Base-by-base conservation (phyloP, 2,113 vertebrate genomes). In the Sula dactylatra region DNA sequence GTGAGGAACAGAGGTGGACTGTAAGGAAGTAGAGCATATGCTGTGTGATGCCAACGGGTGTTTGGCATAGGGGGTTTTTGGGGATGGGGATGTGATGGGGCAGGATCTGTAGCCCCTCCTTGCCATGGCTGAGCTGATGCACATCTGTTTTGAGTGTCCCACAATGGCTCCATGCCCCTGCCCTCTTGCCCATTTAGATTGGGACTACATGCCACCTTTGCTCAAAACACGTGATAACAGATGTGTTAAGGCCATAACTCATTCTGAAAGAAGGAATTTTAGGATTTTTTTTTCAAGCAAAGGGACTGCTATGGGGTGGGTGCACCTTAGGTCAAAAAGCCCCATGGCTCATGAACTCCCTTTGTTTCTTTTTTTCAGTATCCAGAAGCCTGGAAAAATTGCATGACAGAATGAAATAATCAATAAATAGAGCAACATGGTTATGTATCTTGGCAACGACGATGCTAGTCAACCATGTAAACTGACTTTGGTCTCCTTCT, bases 401-500 rank as follows among this genome's bases (percentile, higher is more conserved):
- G 44, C 69, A 58, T 24, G 70, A 11, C 49, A 50, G 80, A 47
- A 61, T 36, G 32, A 95, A 91, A 92, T 79, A 86, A 95, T 96
- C 91, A 79, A 94, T 95, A 87, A 44, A 78, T 21, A 72, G 66
- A 93, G 78, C 49, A 85, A 76, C 65, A 27, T 26, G 78, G 78
- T 69, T 87, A 80, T 4, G 91, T 97, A 85, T 93, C 95, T 95
- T 95, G 95, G 95, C 97, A 95, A 96, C 93, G 0, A 82, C 8
- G 81, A 85, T 95, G 84, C 67, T 95, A 42, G 82, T 94, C 80
- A 94, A 20, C 83, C 66, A 62, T 82, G 78, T 73, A 91, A 91
- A 62, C 66, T 2, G 62, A 31, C 73, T 89, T 56, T 72, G 52
- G 70, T 73, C 67, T 58, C 82, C 61, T 59, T 58, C 59, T 24